A percentile compares a stretch with the other conserved stretches of the same genome.
Conservation (phyloP, 2,888 invertebrate species). For the Dinocampus coccinellae region DNA sequence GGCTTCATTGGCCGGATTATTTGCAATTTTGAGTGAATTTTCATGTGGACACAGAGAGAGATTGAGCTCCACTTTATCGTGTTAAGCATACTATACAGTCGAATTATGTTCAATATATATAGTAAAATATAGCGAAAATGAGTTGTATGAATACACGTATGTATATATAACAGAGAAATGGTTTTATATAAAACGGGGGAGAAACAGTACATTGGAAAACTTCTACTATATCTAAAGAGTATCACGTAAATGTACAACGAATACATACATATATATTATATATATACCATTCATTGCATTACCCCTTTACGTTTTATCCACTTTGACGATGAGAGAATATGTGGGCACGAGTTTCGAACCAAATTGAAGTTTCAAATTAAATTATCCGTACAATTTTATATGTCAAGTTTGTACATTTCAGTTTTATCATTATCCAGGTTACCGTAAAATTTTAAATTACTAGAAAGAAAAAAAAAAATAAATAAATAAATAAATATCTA, state of each 20-base stretch:
- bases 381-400: conserved; percentile 52
- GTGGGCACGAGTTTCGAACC: conserved; percentile 46
- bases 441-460: too few species aligned
- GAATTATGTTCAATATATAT: not conserved
- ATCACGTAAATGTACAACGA: not conserved
- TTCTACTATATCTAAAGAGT: not conserved
- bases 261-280: not conserved
- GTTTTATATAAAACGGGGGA: not conserved
- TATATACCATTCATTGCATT: conserved; percentile 26
- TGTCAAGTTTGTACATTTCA: not conserved
- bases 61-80: not conserved
- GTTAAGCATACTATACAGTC: not conserved
- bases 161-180: too few species aligned
- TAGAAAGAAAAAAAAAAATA: too few species aligned
- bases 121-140: not conserved
- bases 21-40: conserved; percentile 7
- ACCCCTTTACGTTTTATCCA: conserved; percentile 52
- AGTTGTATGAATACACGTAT: too few species aligned
- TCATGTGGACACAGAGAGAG: conserved; percentile 11
- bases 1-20: too few species aligned
- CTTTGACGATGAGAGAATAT: conserved; percentile 44
- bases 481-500: too few species aligned
- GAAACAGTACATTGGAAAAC: not conserved
- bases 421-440: not conserved
- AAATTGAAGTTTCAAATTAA: conserved; percentile 65